Conservation (phyloP, 2,113 vertebrate species). For the Argyrosomus japonicus region DNA sequence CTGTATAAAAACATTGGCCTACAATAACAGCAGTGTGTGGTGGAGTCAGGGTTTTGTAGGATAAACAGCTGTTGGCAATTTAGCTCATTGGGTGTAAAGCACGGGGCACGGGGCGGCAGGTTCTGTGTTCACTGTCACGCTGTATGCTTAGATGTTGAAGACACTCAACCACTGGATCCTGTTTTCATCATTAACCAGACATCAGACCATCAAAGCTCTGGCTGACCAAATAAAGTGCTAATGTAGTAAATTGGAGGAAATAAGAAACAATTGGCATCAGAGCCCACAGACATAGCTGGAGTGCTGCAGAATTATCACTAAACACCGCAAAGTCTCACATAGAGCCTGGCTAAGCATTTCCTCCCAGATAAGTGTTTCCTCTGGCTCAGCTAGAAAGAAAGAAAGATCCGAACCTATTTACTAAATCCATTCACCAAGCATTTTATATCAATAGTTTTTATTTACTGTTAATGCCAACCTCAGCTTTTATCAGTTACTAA, state of each 20-base stretch:
- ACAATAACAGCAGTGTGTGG: conserved; percentile 19
- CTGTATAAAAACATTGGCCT: conserved; percentile 5
- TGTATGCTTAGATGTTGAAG: conserved; percentile 35
- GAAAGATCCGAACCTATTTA: conserved; percentile 25
- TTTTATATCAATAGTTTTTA: conserved; percentile 27
- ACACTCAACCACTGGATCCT: conserved; percentile 34
- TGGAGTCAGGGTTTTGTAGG: conserved; percentile 10
- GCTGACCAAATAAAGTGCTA: conserved; percentile 56
- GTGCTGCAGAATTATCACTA: conserved; percentile 45
- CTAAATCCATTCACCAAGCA: conserved; percentile 5
- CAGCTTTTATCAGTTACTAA: conserved; percentile 35
- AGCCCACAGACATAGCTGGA: conserved; percentile 48
- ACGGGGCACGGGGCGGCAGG: background rate
- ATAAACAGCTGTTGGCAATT: conserved; percentile 48
- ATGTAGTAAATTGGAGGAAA: conserved; percentile 66
- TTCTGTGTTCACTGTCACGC: conserved; percentile 8
- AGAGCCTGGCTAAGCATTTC: conserved; percentile 55
- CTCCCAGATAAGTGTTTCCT: conserved; percentile 62
- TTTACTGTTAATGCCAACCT: conserved; percentile 28
- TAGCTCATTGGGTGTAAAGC: conserved; percentile 19
- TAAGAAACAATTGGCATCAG: conserved; percentile 64
- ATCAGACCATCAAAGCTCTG: conserved; percentile 29
- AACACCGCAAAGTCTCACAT: conserved; percentile 46
- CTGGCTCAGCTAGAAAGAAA: conserved; percentile 19
- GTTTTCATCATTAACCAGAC: conserved; percentile 56